Conservation (phyloP, 2,888 invertebrate species). For the Cosmorhoe ocellata region DNA sequence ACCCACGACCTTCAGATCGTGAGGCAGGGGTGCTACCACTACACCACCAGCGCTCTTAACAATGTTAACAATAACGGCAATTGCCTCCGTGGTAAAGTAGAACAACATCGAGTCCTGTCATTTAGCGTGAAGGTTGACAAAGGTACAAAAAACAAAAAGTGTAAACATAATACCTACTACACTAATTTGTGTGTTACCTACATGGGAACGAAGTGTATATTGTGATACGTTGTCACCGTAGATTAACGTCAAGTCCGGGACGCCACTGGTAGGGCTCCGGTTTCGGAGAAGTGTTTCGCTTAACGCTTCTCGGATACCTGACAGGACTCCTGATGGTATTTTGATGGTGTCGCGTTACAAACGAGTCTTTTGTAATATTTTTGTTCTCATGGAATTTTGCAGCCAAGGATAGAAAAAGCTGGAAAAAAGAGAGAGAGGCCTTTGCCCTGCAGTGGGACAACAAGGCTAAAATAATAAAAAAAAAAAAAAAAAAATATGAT, state of each 20-base stretch:
- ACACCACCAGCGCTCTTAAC: too few relatives aligned
- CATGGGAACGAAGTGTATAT: conserved; percentile 72
- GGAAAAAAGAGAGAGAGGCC: too few relatives aligned
- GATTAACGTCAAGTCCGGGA: conserved; percentile 58
- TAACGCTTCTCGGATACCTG: conserved; percentile 65
- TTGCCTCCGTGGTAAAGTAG: conserved; percentile 40
- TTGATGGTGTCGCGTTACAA: conserved; percentile 41
- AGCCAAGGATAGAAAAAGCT: too few relatives aligned
- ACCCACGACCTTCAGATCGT: too few relatives aligned
- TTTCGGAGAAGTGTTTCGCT: conserved; percentile 78
- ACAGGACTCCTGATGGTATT: conserved; percentile 48
- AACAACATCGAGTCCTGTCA: conserved; percentile 53
- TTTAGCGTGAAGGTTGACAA: conserved; percentile 57
- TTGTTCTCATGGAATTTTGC: conserved; percentile 18
- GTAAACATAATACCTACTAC: conserved; percentile 75
- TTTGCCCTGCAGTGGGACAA: too few relatives aligned
- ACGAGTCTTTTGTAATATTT: conserved; percentile 27
- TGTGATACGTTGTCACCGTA: conserved; percentile 70
- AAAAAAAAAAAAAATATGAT: too few relatives aligned
- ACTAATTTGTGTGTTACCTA: conserved; percentile 73
- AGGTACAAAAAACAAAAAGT: conserved; percentile 63
- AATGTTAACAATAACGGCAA: too few relatives aligned
- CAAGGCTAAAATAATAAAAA: too few relatives aligned
- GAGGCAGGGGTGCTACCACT: too few relatives aligned
- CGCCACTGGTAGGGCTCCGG: conserved; percentile 53